Base-by-base conservation (phyloP, 2,113 vertebrate species). In the Eonycteris spelaea region DNA sequence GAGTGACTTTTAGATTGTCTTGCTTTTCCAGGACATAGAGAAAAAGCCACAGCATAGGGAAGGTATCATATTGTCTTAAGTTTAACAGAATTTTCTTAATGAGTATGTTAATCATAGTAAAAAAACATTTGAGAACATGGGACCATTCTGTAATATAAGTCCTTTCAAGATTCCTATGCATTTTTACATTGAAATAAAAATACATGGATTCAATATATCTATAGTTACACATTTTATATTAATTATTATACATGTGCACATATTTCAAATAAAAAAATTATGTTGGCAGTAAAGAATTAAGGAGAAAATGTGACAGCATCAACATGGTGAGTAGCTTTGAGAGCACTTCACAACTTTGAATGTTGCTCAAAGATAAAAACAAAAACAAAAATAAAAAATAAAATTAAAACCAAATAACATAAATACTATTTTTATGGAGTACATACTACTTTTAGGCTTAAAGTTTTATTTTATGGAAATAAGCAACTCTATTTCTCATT, bases 181-280 rank as follows among this genome's bases (percentile, higher is more conserved):
- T 79, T 91, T 88, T 95, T 88, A 35, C 22, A 48, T 65, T 89
- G 53, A 86, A 79, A 82, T 38, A 19, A 94, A 92, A 38, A 71
- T 53, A 77, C 2, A 24, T 53, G 22, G 3, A 67, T 79, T 78
- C 45, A 67, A 13, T 53, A 38, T 61, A 43, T 40, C 16, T 65
- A 48, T 74, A 33, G 7, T 55, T 68, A 40, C 71, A 77, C 3
- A 63, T 33, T 86, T 55, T 21, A 43, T 77, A 61, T 77, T 63
- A 77, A 73, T 80, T 73, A 21, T 86, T 90, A 24, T 35, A 83
- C 13, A 21, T 7, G 8, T 57, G 14, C 8, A 75, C 5, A 53
- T 51, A 75, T 82, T 90, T 90, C 63, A 55, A 86, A 70, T 83
- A 92, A 63, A 35, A 93, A 71, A 86, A 51, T 82, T 86, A 51